Evolutionary conservation across 2,797 vertebrate genomes (phyloP), one percentile per base, ranked within the genome.

Genomic region (Fratercula arctica): DNA sequence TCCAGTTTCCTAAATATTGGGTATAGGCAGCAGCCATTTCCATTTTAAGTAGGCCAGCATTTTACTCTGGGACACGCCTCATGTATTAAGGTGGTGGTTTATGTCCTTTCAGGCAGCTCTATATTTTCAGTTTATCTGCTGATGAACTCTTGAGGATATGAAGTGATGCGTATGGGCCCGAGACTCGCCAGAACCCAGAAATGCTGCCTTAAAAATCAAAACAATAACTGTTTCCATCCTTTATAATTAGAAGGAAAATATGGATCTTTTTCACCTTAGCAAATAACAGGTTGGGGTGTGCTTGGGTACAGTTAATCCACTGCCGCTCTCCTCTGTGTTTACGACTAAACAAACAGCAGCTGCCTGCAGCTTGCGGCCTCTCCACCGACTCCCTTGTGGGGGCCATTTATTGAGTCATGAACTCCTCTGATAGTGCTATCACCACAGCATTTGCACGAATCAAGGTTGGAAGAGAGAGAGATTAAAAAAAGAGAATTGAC

Each of bases 331-430:
- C 91, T 95, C 77, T 31, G n/a, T 72, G 89, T 95, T 96, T 94
- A 96, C 1, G 6, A 95, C 95, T 93, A 95, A 96, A 97, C 89
- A 96, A 97, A 95, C 86, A 97, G 95, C 95, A 97, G 96, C 90
- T 96, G 93, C 95, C 94, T 95, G 92, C 90, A 97, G 97, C 82
- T 85, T 78, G 87, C 3, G 41, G 92, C 80, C 91, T 97, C 93
- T 92, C 90, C 80, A 89, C 68, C 3, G 4, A 23, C 68, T 94
- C 96, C 93, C 96, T 92, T 85, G 90, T 80, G 95, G 70, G 75
- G 94, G 41, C 69, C 91, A 90, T 94, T 96, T 96, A 97, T 93
- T 95, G 96, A 97, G 75, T 81, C 88, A 96, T 94, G 97, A 97
- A 96, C 96, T 95, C 95, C 93, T 96, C 83, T 39, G 13, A 93